A percentile compares a stretch with the other conserved stretches of the same genome.
Evolutionary conservation across 2,888 invertebrate genomes (phyloP).

Genomic region (Euclidia mi): DNA sequence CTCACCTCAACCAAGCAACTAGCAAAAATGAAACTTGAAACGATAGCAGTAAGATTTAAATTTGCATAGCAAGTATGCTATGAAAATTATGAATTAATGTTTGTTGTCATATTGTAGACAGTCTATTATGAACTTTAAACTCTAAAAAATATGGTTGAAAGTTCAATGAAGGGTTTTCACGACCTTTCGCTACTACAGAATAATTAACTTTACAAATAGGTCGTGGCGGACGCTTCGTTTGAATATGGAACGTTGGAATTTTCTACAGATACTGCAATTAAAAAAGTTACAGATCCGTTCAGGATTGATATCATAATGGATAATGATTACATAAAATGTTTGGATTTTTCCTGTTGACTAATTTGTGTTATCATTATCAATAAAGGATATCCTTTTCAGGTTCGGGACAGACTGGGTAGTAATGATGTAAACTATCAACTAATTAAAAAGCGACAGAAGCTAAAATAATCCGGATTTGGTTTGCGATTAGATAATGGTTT

Average conservation of each 20-base stretch:
- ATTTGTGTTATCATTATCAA: too few species aligned
- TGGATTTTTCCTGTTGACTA: too few species aligned
- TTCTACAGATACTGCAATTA: constrained; percentile 19
- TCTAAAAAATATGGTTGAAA: background rate
- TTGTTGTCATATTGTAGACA: background rate
- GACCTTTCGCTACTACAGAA: background rate
- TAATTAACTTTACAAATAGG: background rate
- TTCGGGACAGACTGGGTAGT: too few species aligned
- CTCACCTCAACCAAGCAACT: constrained; percentile 20
- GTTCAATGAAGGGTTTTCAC: background rate
- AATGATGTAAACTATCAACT: too few species aligned
- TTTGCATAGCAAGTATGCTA: background rate
- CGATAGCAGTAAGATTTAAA: fast-evolving
- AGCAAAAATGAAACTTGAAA: constrained; percentile 8
- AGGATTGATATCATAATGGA: too few species aligned
- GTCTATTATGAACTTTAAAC: background rate
- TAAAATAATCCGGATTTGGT: too few species aligned
- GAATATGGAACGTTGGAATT: constrained; percentile 16
- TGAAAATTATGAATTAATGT: constrained; percentile 12
- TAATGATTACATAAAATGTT: too few species aligned
- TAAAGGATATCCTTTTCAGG: too few species aligned
- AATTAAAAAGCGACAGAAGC: too few species aligned
- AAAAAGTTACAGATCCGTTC: too few species aligned
- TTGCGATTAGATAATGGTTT: too few species aligned
- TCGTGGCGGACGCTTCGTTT: background rate